Evolutionary conservation across 1,140 invertebrate species (phyloP), one percentile per base, ranked within the genome.

Genomic region (Oreohelix idahoensis): DNA sequence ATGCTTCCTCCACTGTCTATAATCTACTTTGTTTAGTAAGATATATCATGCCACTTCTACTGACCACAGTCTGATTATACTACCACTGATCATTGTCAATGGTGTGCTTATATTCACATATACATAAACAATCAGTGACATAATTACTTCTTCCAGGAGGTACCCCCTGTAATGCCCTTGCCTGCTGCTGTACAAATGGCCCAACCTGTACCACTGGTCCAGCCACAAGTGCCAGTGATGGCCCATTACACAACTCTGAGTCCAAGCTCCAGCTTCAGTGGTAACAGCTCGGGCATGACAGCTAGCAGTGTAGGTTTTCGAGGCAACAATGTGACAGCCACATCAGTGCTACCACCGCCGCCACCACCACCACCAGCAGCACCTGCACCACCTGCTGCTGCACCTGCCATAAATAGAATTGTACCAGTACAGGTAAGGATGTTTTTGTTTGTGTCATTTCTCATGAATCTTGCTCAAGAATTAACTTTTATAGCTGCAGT

Each of bases 251-350:
- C 79, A 26, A 20, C 86, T 26, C 26, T 88, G 0, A 89, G 87
- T 63, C 87, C 87, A 38, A 53, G 74, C 17, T 86, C 87, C 36
- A 88, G 88, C 53, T 87, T 88, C 78, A 88, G 84, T 42, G 84
- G 85, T 42, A 82, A 83, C 38, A n/a, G 66, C 29, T 29, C 26
- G 32, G 71, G 29, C 53, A 71, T 77, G 82, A 81, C 10, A 53
- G 29, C 13, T 29, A 42, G 10, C 13, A 74, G 35, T 69, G 69
- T n/a, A 20, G 42, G 29, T 51, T 1, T 45, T 1, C 29, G 29
- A 10, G 74, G 29, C n/a, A 39, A 45, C 20, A 35, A 11, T 29
- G 29, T 49, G 5, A 51, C 42, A 1, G 42, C 38, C n/a, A 49
- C 23, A 45, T 45, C 74, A 53, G 45, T 51, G n/a, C 45, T 8